Evolutionary conservation across 2,888 invertebrate genomes (phyloP).

Genomic region (Leptinotarsa rubiginosa): DNA sequence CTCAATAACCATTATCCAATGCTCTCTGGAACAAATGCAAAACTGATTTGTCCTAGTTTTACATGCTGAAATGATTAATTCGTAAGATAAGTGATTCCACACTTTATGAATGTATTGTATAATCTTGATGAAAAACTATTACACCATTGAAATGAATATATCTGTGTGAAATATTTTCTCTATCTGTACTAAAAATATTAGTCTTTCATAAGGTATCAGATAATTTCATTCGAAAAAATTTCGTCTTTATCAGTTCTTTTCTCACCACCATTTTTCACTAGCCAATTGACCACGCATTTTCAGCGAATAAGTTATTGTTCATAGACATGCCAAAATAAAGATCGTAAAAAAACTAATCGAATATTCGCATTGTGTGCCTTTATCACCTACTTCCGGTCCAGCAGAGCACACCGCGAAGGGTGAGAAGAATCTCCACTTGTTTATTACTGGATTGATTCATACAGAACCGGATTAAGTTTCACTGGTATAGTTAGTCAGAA

Average conservation of each 20-base stretch:
- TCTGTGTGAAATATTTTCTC: too few relatives aligned
- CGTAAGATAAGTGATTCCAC: too few relatives aligned
- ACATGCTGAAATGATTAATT: too few relatives aligned
- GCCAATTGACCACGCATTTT: conserved; percentile 21
- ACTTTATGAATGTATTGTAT: too few relatives aligned
- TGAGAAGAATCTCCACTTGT: conserved; percentile 47
- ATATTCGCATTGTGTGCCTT: conserved; percentile 58
- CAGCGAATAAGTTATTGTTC: conserved; percentile 36
- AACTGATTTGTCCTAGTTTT: too few relatives aligned
- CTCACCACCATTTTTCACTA: neutral
- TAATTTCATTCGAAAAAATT: neutral
- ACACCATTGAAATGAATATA: too few relatives aligned
- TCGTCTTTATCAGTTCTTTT: neutral
- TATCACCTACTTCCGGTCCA: conserved; percentile 58
- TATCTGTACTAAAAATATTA: neutral
- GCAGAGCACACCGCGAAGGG: conserved; percentile 48
- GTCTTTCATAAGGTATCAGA: neutral
- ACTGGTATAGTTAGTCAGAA: neutral
- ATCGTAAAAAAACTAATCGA: conserved; percentile 55
- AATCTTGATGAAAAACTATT: too few relatives aligned
- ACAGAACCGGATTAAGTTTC: conserved; percentile 30
- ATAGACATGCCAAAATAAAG: conserved; percentile 39
- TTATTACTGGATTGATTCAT: conserved; percentile 44
- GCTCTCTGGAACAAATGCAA: too few relatives aligned
- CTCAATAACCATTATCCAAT: too few relatives aligned